These are phyloP conservation scores for Connochaetes taurinus DNA, from an alignment of 2,113 vertebrate species.

Conservation along the genomic window DNA sequence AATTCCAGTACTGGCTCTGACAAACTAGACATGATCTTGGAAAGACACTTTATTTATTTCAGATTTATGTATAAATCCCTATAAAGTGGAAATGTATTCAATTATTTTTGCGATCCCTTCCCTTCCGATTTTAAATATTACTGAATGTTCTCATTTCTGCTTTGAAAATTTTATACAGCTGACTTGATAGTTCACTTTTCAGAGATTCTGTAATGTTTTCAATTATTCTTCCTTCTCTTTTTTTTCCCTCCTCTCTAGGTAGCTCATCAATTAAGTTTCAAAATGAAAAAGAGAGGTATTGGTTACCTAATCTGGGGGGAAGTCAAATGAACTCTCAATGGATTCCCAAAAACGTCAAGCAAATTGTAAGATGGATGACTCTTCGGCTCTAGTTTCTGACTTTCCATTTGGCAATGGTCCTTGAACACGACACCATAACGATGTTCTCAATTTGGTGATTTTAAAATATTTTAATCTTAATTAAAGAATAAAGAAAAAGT, in stretches of 20 bases:
- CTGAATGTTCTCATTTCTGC: background rate
- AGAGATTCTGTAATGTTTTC: background rate
- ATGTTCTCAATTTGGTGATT: constrained; percentile 43
- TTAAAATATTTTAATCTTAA: constrained; percentile 64
- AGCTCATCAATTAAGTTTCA: background rate
- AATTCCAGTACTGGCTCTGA: background rate
- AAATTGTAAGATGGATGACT: background rate
- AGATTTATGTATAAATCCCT: background rate
- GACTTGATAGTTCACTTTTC: background rate
- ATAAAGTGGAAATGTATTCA: background rate
- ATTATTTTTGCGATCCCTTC: background rate
- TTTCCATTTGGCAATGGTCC: constrained; percentile 38
- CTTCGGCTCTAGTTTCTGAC: background rate
- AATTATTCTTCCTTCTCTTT: background rate
- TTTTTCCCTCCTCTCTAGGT: background rate
- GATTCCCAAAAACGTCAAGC: background rate
- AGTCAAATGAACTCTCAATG: background rate
- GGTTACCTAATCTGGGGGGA: background rate
- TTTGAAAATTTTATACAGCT: background rate
- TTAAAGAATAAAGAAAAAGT: constrained; percentile 55
- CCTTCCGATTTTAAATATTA: background rate
- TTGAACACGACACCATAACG: constrained; percentile 4
- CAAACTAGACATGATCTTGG: background rate
- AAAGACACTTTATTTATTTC: background rate
- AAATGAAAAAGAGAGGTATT: background rate